These are phyloP conservation scores for Staurois parvus DNA, from an alignment of 2,797 vertebrate species.

Conservation along the genomic window DNA sequence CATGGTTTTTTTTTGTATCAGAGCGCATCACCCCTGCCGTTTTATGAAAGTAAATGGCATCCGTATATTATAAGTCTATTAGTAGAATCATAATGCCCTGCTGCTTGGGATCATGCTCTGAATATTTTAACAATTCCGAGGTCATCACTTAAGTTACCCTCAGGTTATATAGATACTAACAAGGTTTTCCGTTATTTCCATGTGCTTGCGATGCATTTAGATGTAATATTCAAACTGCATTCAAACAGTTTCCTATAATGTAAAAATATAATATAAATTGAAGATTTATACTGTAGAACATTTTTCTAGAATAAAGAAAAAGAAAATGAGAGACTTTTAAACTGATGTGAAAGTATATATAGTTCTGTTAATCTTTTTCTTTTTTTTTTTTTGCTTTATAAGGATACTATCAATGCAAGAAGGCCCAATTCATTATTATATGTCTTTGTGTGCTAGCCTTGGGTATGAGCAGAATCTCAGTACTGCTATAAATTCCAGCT, in stretches of 20 bases:
- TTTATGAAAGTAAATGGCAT: conserved; percentile 65
- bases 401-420: too few species aligned
- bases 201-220: conserved; percentile 38
- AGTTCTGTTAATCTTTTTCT: too few species aligned
- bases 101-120: conserved; percentile 61
- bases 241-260: not conserved
- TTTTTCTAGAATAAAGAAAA: too few species aligned
- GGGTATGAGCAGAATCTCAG: too few species aligned
- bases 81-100: conserved; percentile 62
- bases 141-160: conserved; percentile 63
- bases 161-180: conserved; percentile 47
- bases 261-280: too few species aligned
- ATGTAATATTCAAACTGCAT: conserved; percentile 19
- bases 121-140: conserved; percentile 62
- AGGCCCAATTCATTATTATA: too few species aligned
- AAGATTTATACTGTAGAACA: too few species aligned
- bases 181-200: conserved; percentile 53
- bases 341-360: too few species aligned
- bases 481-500: too few species aligned
- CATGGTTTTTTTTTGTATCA: conserved; percentile 56
- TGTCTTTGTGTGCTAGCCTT: too few species aligned
- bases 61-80: conserved; percentile 64
- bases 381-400: too few species aligned
- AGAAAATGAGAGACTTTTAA: too few species aligned
- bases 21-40: conserved; percentile 59